Percentiles rank a stretch among this genome's conserved stretches.
These are phyloP conservation scores for Tragopan temminckii DNA, from an alignment of 2,797 vertebrate species.

Conservation along the genomic window DNA sequence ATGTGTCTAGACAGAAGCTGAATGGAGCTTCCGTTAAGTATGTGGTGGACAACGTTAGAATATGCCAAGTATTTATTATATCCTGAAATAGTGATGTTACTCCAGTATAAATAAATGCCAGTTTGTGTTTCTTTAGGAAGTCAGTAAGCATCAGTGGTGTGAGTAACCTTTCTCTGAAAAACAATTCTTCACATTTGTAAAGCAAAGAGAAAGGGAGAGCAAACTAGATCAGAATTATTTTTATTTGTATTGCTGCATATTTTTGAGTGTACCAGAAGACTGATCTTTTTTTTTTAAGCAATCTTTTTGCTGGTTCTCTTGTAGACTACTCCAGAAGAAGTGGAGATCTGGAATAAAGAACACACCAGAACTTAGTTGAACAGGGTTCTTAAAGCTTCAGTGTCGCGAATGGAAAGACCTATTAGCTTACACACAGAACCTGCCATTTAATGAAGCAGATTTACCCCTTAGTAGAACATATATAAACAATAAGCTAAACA, in stretches of 20 bases:
- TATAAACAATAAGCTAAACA: neutral
- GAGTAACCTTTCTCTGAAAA: neutral
- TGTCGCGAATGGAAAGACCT: neutral
- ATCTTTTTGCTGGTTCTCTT: constrained; percentile 82
- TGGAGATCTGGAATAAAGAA: constrained; percentile 79
- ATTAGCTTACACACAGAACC: neutral
- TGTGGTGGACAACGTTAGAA: neutral
- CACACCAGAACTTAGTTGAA: neutral
- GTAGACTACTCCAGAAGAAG: constrained; percentile 71
- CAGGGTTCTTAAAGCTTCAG: neutral
- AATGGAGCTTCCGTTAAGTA: neutral
- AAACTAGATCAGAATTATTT: neutral
- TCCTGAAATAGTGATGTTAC: neutral
- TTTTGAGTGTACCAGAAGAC: neutral
- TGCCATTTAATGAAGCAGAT: neutral
- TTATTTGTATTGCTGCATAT: constrained; percentile 3
- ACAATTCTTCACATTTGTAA: neutral
- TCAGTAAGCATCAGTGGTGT: neutral
- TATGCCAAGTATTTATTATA: neutral
- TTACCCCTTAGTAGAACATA: neutral
- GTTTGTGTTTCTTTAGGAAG: neutral
- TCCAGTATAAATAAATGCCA: neutral
- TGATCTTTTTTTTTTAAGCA: constrained; percentile 26
- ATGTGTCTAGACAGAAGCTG: neutral
- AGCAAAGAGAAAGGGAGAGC: neutral